Percentiles rank a stretch among this genome's conserved stretches.
Evolutionary conservation across 2,888 invertebrate species (phyloP).

Genomic region (Troides helena): DNA sequence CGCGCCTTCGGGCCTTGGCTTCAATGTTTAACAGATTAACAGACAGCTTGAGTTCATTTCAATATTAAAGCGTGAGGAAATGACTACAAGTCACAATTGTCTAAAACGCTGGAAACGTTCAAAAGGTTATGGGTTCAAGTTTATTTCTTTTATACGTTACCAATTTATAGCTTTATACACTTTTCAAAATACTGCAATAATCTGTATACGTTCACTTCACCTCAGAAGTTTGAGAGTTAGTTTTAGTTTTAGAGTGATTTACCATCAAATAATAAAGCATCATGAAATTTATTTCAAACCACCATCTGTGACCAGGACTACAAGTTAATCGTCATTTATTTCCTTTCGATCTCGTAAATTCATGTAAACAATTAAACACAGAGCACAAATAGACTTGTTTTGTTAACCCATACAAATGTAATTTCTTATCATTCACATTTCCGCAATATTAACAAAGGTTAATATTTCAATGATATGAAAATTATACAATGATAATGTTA

Average conservation of each 20-base stretch:
- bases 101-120: background rate
- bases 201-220: no score
- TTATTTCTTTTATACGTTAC: no score
- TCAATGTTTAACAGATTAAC: constrained; percentile 25
- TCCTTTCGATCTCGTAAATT: background rate
- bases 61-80: background rate
- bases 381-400: background rate
- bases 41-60: constrained; percentile 18
- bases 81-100: background rate
- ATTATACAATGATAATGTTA: constrained; percentile 3
- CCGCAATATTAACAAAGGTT: constrained; percentile 1
- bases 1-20: constrained; percentile 24
- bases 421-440: constrained; percentile 5
- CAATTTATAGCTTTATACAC: no score
- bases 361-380: background rate
- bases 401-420: constrained; percentile 1
- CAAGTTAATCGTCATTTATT: no score
- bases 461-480: constrained; percentile 3
- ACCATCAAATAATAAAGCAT: no score
- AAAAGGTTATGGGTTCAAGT: background rate
- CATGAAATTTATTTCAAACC: no score
- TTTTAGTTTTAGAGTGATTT: no score
- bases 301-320: no score
- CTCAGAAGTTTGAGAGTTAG: no score
- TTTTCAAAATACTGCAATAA: no score